phyloP scores from a whole-genome alignment of 2,113 vertebrate species.

The Leiothrix lutea region DNA sequence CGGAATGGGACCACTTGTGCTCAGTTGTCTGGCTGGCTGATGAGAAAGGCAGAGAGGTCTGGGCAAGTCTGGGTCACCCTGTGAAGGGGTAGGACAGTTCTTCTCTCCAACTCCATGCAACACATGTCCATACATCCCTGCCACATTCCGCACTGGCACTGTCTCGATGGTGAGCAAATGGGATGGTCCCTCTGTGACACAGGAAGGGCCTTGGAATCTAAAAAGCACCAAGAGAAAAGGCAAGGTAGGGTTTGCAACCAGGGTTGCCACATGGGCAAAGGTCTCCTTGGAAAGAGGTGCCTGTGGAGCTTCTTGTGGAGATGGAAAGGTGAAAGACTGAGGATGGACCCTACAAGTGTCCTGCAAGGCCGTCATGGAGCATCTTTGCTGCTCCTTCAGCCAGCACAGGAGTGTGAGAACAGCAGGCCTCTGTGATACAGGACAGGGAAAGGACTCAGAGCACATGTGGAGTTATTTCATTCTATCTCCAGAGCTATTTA shows the following conservation, averaged over 20 bases:
- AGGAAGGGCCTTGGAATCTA: not conserved
- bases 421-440: not conserved
- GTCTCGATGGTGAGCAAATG: not conserved
- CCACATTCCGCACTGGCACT: accelerated
- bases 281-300: not conserved
- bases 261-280: not conserved
- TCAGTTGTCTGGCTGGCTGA: not conserved
- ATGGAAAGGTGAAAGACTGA: not conserved
- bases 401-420: not conserved
- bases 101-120: not conserved
- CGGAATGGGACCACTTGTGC: not conserved
- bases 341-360: not conserved
- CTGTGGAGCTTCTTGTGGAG: not conserved
- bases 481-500: not conserved
- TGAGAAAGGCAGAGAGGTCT: not conserved
- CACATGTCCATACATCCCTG: no score
- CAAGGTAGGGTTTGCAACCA: not conserved
- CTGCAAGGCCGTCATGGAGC: accelerated
- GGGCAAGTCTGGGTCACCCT: not conserved
- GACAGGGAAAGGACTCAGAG: not conserved
- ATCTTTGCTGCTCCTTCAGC: not conserved
- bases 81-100: not conserved
- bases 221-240: not conserved
- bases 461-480: not conserved
- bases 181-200: accelerated